phyloP scores from a whole-genome alignment of 2,888 invertebrate genomes.

The Helicoverpa assulta region DNA sequence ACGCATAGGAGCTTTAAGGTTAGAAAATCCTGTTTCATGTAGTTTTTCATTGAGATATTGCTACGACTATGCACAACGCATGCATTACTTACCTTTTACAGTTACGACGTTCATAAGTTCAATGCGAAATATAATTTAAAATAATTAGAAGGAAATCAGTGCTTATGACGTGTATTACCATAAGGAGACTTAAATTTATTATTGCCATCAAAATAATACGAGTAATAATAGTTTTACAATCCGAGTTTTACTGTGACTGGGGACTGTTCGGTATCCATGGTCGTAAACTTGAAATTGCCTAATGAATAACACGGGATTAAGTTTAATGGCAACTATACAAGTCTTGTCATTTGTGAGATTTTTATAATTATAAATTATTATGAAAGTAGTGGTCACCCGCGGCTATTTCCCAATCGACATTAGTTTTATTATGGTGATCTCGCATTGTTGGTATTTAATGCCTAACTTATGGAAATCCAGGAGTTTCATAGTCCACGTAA shows the following conservation, averaged over 20 bases:
- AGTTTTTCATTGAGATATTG: no score
- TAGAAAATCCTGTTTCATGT: no score
- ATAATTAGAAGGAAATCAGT: conserved; percentile 49
- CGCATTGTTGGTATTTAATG: conserved; percentile 39
- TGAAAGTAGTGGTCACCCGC: conserved; percentile 50
- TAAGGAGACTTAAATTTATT: conserved; percentile 71
- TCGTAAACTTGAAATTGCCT: conserved; percentile 77
- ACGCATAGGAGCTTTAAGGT: no score
- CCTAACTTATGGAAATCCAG: conserved; percentile 32
- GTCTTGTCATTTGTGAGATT: conserved; percentile 68
- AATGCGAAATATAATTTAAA: conserved; percentile 38
- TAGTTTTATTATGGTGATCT: conserved; percentile 46
- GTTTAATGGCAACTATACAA: conserved; percentile 71
- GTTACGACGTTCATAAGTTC: conserved; percentile 11
- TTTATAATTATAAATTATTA: conserved; percentile 61
- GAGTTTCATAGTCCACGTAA: conserved; percentile 12
- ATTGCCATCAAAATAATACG: conserved; percentile 73
- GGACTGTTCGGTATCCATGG: conserved; percentile 64
- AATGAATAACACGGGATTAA: conserved; percentile 78
- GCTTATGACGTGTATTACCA: conserved; percentile 59
- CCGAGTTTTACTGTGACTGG: conserved; percentile 66
- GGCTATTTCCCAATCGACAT: conserved; percentile 44
- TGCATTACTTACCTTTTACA: no score
- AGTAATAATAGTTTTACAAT: conserved; percentile 73
- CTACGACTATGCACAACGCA: no score